Evolutionary conservation across 1,140 invertebrate species (phyloP).

Genomic region (Drosophila varians): DNA sequence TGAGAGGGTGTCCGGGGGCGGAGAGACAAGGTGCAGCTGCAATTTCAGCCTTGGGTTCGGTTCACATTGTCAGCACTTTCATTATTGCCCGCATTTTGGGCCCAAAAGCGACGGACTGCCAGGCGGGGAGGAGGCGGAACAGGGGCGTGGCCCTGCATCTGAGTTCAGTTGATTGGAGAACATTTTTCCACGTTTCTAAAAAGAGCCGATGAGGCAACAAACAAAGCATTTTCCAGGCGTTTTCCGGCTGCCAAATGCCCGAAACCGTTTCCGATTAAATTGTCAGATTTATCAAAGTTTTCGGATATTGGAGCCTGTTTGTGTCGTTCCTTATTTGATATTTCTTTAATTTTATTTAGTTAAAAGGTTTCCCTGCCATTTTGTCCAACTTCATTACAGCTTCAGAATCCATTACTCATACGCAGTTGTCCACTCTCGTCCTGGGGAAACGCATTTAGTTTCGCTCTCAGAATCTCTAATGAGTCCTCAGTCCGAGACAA

Average conservation of each 20-base stretch:
- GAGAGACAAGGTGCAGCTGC: slow-evolving; percentile 41
- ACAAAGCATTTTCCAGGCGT: slow-evolving; percentile 27
- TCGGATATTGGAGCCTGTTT: not conserved
- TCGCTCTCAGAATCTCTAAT: slow-evolving; percentile 35
- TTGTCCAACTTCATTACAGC: not conserved
- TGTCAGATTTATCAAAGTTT: not conserved
- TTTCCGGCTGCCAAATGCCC: not conserved
- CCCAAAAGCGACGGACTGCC: not conserved
- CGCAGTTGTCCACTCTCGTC: slow-evolving; percentile 5
- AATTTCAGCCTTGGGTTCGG: slow-evolving; percentile 46
- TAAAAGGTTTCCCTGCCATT: not conserved
- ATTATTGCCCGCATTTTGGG: slow-evolving; percentile 62
- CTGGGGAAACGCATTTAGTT: slow-evolving; percentile 29
- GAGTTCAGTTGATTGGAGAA: slow-evolving; percentile 49
- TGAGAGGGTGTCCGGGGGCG: not conserved
- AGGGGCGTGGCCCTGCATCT: slow-evolving; percentile 23
- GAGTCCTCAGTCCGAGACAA: slow-evolving; percentile 21
- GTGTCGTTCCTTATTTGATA: not conserved
- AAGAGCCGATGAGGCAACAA: slow-evolving; percentile 21
- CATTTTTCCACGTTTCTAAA: slow-evolving; percentile 28
- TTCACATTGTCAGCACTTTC: slow-evolving; percentile 68
- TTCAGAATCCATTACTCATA: slow-evolving; percentile 24
- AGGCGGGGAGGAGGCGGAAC: not conserved
- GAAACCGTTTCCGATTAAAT: not conserved
- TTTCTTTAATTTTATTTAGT: not conserved